Base-by-base conservation (phyloP, 2,113 vertebrate species). In the Thalassarche chlororhynchos region DNA sequence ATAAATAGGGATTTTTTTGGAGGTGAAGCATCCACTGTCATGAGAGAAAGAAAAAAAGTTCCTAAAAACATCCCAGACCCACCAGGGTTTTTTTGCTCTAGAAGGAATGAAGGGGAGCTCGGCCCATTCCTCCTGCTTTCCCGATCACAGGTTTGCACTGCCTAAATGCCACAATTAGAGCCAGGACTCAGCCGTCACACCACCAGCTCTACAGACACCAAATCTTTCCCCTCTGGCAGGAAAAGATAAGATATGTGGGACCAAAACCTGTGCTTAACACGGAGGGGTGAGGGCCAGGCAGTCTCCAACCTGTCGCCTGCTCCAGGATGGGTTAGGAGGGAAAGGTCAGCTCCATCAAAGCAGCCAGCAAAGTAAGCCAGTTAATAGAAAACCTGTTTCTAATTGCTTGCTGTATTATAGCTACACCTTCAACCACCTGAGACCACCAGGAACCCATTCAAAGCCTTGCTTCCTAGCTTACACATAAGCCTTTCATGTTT, bases 371-470 rank as follows among this genome's bases (percentile, higher is more conserved):
- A 97, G 96, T 84, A 78, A 68, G 90, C 84, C 81, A 94, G 93
- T 97, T 98, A 97, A 98, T 97, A 98, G 98, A 97, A 93, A 98
- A 92, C 97, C 90, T 87, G 82, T 96, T 97, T 97, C 97, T 98
- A 97, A 98, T 98, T 98, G 97, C 98, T 97, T 51, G 68, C 76
- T 94, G 72, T 91, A 98, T 98, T 99, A 99, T 98, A 98, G 97
- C 90, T 98, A 96, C 89, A 98, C 98, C 97, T 99, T 98, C 98
- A 97, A 98, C 98, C 99, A 99, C 98, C 99, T 99, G 99, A 98
- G 99, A 98, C 98, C 98, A 36, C 91, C 64, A 84, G 60, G 86
- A 97, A 86, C 69, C 96, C 97, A 95, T 98, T 98, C 98, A 98
- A 79, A 96, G 88, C 91, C 80, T 93, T 69, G 94, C 96, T 97